Evolutionary conservation across 2,113 vertebrate species (phyloP).

Genomic region (Pelecanus crispus): DNA sequence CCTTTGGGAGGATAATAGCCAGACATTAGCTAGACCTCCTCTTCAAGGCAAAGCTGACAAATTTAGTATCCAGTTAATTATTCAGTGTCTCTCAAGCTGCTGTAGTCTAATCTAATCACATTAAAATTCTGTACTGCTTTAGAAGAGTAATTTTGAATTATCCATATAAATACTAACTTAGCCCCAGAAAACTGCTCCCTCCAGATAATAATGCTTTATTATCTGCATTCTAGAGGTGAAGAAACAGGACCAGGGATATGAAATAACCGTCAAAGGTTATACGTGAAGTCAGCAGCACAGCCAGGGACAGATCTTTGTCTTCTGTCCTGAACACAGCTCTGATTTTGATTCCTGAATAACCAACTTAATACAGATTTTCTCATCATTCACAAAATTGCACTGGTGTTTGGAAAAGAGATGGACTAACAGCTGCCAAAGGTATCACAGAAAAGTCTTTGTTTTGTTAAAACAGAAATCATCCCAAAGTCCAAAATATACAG

Average conservation of each 20-base stretch:
- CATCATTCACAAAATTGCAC: not conserved
- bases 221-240: not conserved
- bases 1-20: not conserved
- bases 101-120: not conserved
- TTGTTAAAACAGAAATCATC: not conserved
- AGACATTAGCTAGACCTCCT: not conserved
- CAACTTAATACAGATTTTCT: not conserved
- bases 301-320: not conserved
- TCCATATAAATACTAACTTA: not conserved
- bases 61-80: not conserved
- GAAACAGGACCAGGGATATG: not conserved
- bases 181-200: not conserved
- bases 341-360: not conserved
- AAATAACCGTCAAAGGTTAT: not conserved
- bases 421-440: not conserved
- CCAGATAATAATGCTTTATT: not conserved
- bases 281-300: not conserved
- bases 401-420: not conserved
- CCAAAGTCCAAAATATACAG: not conserved
- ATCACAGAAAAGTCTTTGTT: not conserved
- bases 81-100: not conserved
- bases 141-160: not conserved
- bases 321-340: not conserved
- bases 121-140: not conserved
- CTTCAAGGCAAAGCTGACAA: not conserved